Evolutionary conservation across 2,113 vertebrate species (phyloP), one percentile per base, ranked within the genome.

Genomic region (Psittacula cyanocephala): DNA sequence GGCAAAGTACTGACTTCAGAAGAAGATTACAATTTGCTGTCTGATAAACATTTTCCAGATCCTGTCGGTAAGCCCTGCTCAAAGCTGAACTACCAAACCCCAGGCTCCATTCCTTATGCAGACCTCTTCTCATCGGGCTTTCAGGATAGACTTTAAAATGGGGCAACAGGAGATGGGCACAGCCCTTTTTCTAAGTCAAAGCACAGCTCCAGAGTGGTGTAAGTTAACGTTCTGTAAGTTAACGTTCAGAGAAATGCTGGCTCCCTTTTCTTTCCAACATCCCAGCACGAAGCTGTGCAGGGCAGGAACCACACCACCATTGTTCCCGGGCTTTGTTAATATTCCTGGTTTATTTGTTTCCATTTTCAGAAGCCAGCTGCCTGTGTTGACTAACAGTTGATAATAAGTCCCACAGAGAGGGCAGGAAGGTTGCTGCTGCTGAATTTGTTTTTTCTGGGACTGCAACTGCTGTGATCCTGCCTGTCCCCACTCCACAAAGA

Each of bases 31-130:
- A 98, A 98, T 96, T 94, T 97, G 14, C 86, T 99, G 79, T 98
- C 99, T 94, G 99, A 99, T 94, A 97, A 96, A 75, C 98, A 98
- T 88, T 99, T 99, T 86, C 98, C 98, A 77, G 98, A 99, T 75
- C 97, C 97, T 81, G 95, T 97, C 81, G 98, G 99, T 99, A 95
- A 99, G 99, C 50, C 39, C 35, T 37, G 22, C 64, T 70, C 1
- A 4, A 80, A 67, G 33, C 49, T 43, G 4, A 72, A 16, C 8
- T 50, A n/a, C 65, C 81, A 68, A 72, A 85, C 18, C 23, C 24
- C 55, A 25, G 28, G 13, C 47, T 79, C 29, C 25, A 7, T 77
- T 81, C 62, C 65, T 53, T 31, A 43, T 2, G 4, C 50, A 55
- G 39, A 22, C 25, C 33, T 44, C 65, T 71, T 55, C n/a, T 67